Conservation (phyloP, 2,113 vertebrate species). For the Siphamia tubifer region DNA sequence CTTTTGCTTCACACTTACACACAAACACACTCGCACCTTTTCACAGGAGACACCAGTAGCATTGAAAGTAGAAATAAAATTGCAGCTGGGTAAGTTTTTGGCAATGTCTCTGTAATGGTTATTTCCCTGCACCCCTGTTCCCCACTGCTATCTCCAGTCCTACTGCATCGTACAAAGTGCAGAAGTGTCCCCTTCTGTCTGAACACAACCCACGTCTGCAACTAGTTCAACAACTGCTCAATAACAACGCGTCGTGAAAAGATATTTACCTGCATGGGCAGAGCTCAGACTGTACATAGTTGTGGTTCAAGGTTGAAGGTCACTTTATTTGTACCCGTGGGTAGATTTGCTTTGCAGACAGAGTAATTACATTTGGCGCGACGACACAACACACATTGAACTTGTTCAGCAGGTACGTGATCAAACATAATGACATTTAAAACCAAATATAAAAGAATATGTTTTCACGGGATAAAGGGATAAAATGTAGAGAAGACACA, state of each 20-base stretch:
- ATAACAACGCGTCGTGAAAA: background rate
- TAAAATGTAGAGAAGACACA: too few relatives aligned
- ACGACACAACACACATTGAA: too few relatives aligned
- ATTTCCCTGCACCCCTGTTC: background rate
- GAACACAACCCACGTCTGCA: background rate
- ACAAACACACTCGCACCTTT: background rate
- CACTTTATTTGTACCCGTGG: too few relatives aligned
- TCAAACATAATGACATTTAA: too few relatives aligned
- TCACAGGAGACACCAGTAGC: background rate
- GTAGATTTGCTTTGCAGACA: too few relatives aligned
- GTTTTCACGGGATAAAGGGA: too few relatives aligned
- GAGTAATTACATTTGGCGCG: too few relatives aligned
- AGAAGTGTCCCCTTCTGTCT: background rate
- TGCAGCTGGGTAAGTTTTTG: constrained; percentile 10
- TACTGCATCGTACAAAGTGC: background rate
- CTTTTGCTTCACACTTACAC: background rate
- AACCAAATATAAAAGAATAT: too few relatives aligned
- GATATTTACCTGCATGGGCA: background rate
- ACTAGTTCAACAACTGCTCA: background rate
- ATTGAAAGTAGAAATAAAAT: constrained; percentile 16
- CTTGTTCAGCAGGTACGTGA: too few relatives aligned
- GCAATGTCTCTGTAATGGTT: background rate
- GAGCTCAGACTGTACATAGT: background rate
- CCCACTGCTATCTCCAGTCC: background rate
- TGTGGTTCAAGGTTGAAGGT: too few relatives aligned